Evolutionary conservation across 2,113 vertebrate genomes (phyloP).

Genomic region (Coptodon bakossiorum): DNA sequence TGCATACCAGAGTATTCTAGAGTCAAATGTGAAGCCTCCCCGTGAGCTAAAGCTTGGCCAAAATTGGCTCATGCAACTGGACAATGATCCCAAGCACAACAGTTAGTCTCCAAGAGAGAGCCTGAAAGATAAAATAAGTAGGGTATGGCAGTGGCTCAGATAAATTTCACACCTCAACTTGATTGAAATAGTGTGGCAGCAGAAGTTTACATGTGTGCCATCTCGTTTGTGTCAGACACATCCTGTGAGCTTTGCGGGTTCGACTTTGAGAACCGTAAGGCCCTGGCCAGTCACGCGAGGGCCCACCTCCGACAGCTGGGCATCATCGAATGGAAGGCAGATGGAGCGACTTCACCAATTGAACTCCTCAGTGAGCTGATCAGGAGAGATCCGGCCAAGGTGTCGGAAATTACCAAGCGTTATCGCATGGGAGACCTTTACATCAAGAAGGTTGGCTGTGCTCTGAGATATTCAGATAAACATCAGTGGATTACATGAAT

Average conservation of each 20-base stretch:
- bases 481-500: fast-evolving
- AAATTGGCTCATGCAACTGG: not conserved
- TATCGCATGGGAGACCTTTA: conserved; percentile 83
- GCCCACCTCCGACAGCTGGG: conserved; percentile 90
- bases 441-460: conserved; percentile 77
- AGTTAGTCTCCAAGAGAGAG: not conserved
- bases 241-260: conserved; percentile 93
- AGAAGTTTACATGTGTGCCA: not conserved
- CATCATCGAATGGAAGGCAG: conserved; percentile 85
- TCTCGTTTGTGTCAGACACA: conserved; percentile 72
- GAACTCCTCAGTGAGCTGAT: conserved; percentile 88
- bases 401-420: conserved; percentile 80
- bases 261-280: conserved; percentile 92
- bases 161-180: not conserved
- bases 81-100: not conserved
- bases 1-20: not conserved
- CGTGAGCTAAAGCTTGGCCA: fast-evolving
- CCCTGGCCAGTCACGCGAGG: conserved; percentile 86
- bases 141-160: not conserved
- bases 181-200: not conserved
- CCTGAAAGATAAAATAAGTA: not conserved
- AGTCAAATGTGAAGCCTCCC: not conserved
- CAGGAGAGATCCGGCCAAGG: conserved; percentile 81
- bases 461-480: not conserved
- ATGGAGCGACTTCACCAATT: conserved; percentile 86